Evolutionary conservation across 2,113 vertebrate species (phyloP), one percentile per base, ranked within the genome.

Genomic region (Vulpes vulpes): DNA sequence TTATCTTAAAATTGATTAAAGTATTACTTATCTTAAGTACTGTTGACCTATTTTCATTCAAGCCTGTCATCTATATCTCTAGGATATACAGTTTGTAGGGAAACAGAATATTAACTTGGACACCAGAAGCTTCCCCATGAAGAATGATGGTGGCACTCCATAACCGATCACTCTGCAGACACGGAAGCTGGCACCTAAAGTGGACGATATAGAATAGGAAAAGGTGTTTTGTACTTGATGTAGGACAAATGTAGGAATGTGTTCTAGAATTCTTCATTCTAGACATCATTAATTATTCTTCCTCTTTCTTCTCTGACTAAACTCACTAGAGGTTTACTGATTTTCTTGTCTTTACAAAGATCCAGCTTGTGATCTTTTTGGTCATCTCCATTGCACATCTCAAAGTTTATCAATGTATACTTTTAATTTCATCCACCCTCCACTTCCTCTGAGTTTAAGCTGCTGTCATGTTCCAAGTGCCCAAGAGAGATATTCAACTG

Each of bases 1-100:
- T 98, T 96, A 97, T 0, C 79, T 95, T 98, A 94, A 98, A 98
- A 98, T 97, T 98, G 98, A 98, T 98, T 98, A 98, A 98, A 96
- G 74, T 92, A 97, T 98, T 97, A 97, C 97, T 98, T 98, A 97
- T 81, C 93, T 95, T 98, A 98, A 99, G 89, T 96, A 98, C 97
- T 95, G 91, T 95, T 98, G 98, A 98, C 98, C 98, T 98, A 96
- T 98, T 98, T 98, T 98, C 97, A 78, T 84, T 97, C 97, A 96
- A 97, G 97, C 91, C 89, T 98, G 93, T 97, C 96, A 97, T 84
- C 97, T 35, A 83, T 74, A 85, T 51, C 91, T 96, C 88, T 97
- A 98, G 82, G 89, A 96, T 96, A 95, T 88, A 96, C 64, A 65
- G 95, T 67, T 57, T 49, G 35, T 69, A 95, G 96, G 57, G 71